Evolutionary conservation across 2,113 vertebrate genomes (phyloP).

Genomic region (Egretta garzetta): DNA sequence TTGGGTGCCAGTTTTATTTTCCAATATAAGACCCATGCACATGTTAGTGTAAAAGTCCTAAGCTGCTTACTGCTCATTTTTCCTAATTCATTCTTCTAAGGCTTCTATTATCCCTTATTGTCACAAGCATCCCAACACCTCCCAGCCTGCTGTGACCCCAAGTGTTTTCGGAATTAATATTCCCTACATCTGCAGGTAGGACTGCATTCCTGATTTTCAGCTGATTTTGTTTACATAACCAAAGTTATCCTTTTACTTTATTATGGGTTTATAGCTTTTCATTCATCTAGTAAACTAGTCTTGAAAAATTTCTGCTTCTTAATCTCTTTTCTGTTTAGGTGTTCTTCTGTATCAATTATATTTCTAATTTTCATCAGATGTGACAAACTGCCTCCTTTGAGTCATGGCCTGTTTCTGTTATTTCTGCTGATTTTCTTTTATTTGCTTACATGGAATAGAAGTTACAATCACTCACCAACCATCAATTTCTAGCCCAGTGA

Average conservation of each 20-base stretch:
- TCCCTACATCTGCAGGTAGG: not conserved
- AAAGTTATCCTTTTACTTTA: not conserved
- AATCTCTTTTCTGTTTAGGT: not conserved
- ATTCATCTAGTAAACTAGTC: not conserved
- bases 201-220: not conserved
- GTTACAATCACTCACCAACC: not conserved
- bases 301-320: not conserved
- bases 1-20: not conserved
- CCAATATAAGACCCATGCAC: not conserved
- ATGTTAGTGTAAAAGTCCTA: not conserved
- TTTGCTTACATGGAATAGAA: not conserved
- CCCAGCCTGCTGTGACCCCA: not conserved
- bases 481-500: not conserved
- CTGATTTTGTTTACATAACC: not conserved
- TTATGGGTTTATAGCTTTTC: not conserved
- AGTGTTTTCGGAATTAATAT: not conserved
- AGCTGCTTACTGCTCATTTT: not conserved
- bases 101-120: not conserved
- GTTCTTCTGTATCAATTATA: not conserved
- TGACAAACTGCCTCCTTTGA: not conserved
- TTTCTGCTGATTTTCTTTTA: not conserved
- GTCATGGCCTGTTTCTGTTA: not conserved
- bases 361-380: not conserved
- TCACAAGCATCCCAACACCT: not conserved
- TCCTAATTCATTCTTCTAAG: not conserved